Conservation (phyloP, 2,113 vertebrate genomes). For the Ictidomys tridecemlineatus region DNA sequence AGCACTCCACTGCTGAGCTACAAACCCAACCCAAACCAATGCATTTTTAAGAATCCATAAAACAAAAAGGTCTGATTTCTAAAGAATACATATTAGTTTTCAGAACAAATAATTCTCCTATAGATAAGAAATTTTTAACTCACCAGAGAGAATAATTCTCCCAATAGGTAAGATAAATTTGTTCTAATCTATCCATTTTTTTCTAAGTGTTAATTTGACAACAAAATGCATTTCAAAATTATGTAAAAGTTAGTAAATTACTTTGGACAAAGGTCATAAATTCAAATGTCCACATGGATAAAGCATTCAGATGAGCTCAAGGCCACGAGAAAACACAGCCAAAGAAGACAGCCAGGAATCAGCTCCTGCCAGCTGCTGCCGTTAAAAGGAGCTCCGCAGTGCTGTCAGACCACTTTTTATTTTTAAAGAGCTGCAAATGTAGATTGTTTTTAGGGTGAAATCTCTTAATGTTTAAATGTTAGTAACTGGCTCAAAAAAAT, state of each 20-base stretch:
- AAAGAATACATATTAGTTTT: slow-evolving; percentile 13
- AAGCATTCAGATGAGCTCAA: slow-evolving; percentile 16
- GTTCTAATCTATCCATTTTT: slow-evolving; percentile 18
- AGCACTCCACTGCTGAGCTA: too few species aligned
- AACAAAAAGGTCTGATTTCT: slow-evolving; percentile 22
- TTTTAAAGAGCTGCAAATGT: not conserved
- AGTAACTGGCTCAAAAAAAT: slow-evolving; percentile 41
- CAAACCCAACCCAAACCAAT: not conserved
- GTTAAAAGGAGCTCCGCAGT: not conserved
- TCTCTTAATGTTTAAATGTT: slow-evolving; percentile 34
- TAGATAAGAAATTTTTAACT: slow-evolving; percentile 45
- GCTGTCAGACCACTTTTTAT: not conserved
- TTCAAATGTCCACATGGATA: slow-evolving; percentile 10
- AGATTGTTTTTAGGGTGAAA: slow-evolving; percentile 38
- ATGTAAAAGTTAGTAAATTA: slow-evolving; percentile 55
- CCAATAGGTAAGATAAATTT: slow-evolving; percentile 32
- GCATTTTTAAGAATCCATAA: not conserved
- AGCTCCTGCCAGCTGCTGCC: not conserved
- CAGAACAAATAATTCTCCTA: slow-evolving; percentile 28
- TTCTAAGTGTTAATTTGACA: slow-evolving; percentile 39
- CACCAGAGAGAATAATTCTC: slow-evolving; percentile 19
- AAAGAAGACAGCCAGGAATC: not conserved
- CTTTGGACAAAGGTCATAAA: slow-evolving; percentile 63
- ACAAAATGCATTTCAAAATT: slow-evolving; percentile 52
- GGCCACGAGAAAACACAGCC: slow-evolving; percentile 8